phyloP scores from a whole-genome alignment of 1,140 invertebrate species.

The Ylistrum balloti region DNA sequence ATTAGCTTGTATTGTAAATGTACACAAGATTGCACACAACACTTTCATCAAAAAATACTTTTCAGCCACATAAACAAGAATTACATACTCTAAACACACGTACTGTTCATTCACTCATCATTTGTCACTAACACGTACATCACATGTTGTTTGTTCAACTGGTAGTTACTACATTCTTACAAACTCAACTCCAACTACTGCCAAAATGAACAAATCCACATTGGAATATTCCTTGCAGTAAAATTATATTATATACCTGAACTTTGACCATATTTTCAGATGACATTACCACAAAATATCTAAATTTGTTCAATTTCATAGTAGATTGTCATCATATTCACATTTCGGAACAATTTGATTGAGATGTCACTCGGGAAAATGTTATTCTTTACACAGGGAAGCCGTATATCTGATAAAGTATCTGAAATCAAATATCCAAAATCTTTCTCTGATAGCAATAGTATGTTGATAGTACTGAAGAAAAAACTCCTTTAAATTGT shows the following conservation, averaged over 20 bases:
- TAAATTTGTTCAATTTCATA: background rate
- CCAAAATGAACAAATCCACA: background rate
- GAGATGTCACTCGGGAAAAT: background rate
- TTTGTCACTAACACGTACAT: background rate
- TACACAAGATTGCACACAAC: conserved; percentile 18
- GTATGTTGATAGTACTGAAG: no score
- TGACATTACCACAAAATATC: background rate
- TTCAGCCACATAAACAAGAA: conserved; percentile 7
- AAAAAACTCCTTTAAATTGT: no score
- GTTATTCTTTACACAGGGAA: no score
- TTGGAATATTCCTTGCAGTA: background rate
- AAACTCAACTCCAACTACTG: background rate
- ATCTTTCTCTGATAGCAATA: no score
- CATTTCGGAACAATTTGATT: background rate
- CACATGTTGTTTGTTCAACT: background rate
- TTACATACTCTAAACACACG: no score
- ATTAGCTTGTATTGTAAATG: conserved; percentile 37
- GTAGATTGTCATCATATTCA: background rate
- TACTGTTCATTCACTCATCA: background rate
- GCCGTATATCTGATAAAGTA: no score
- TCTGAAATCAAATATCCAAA: no score
- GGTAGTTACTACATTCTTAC: background rate
- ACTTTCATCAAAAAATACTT: conserved; percentile 36
- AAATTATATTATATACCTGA: no score
- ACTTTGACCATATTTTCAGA: no score